Base-by-base conservation (phyloP, 2,113 vertebrate species). In the Varanus komodoensis region DNA sequence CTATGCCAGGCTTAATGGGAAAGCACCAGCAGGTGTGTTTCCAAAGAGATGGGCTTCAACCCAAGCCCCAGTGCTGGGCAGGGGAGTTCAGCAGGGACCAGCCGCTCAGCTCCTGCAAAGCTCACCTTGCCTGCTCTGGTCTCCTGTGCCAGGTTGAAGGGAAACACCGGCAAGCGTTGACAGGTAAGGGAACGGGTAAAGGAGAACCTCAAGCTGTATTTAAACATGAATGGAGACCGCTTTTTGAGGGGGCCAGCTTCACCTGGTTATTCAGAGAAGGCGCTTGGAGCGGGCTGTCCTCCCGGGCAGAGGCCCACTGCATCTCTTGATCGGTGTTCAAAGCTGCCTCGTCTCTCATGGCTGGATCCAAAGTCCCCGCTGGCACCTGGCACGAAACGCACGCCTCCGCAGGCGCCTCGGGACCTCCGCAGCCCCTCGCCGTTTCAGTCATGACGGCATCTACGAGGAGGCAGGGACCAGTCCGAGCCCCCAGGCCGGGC, bases 291-390 rank as follows among this genome's bases (percentile, higher is more conserved):
- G 61, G 25, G 8, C 34, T 29, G 8, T 85, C 82, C 32, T 78
- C 74, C 75, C 75, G 68, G 11, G 61, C 17, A 6, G 81, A 83
- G 27, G 50, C 17, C 90, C 90, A 91, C 15, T 91, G 90, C 90
- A 91, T 88, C 21, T 91, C 81, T 34, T 88, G 86, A 34, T 48
- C 81, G 3, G 73, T 4, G 32, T 44, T 57, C 0, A 17, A 21
- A 8, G 25, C 44, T 8, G 57, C 12, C 8, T 68, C 48, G 0
- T 78, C 19, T 3, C 44, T 64, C 27, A 0, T 6, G 1, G n/a
- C 4, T n/a, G 64, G 86, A 69, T 78, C 64, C 69, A 6, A 21
- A 38, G 5, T 68, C 15, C 4, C n/a, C 0, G 27, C 3, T 8
- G 34, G 19, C 34, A n/a, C 32, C 86, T 32, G 86, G 54, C 50